Percentiles rank a stretch among this genome's conserved stretches.
Conservation (phyloP, 2,888 invertebrate species). For the Campaea margaritaria region DNA sequence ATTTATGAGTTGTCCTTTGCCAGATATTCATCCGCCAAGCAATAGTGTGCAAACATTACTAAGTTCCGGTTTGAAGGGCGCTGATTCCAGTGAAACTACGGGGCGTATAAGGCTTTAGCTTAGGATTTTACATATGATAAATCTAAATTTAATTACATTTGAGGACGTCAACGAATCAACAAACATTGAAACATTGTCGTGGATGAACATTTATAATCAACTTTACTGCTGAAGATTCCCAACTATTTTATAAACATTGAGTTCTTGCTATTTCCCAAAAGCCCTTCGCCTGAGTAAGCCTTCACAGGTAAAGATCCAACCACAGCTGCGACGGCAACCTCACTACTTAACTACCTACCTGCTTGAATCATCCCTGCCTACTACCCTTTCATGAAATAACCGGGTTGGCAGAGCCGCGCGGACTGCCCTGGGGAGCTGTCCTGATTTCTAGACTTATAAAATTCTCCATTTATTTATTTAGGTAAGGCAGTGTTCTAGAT, state of each 20-base stretch:
- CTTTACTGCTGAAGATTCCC: neutral
- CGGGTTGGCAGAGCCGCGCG: constrained; percentile 17
- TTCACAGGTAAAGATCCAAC: constrained; percentile 9
- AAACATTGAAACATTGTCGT: too few relatives aligned
- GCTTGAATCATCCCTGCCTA: constrained; percentile 8
- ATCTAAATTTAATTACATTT: too few relatives aligned
- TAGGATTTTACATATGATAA: too few relatives aligned
- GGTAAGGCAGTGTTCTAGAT: constrained; percentile 10
- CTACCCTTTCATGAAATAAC: constrained; percentile 29
- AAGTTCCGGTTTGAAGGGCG: too few relatives aligned
- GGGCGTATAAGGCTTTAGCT: too few relatives aligned
- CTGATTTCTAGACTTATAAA: constrained; percentile 31
- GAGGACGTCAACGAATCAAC: too few relatives aligned
- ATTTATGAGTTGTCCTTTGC: too few relatives aligned
- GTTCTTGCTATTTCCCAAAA: constrained; percentile 2
- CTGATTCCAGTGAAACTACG: too few relatives aligned
- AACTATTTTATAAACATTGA: constrained; percentile 4
- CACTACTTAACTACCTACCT: constrained; percentile 5
- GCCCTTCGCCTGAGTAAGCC: constrained; percentile 8
- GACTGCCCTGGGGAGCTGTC: constrained; percentile 18
- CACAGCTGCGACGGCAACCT: constrained; percentile 4
- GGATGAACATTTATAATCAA: too few relatives aligned
- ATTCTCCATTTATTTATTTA: constrained; percentile 28
- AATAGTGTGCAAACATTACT: too few relatives aligned
- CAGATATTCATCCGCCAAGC: too few relatives aligned